Percentiles rank a stretch among this genome's conserved stretches.
Evolutionary conservation across 1,140 invertebrate genomes (phyloP).

Genomic region (Cydia amplana): DNA sequence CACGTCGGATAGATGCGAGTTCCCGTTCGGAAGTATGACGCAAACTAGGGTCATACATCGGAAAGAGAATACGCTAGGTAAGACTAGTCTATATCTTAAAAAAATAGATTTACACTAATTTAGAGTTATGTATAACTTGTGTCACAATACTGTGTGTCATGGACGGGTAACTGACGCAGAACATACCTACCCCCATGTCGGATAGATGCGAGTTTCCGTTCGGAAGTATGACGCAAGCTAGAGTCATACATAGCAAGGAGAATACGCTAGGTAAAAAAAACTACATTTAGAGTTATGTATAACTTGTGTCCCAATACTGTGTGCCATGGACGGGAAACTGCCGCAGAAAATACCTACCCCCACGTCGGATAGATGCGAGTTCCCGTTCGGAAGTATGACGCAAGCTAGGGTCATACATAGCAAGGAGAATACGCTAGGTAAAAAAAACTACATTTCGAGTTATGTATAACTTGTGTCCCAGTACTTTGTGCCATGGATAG

Average conservation of each 20-base stretch:
- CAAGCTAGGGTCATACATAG: slow-evolving; percentile 85
- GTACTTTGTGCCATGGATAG: slow-evolving; percentile 89
- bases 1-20: slow-evolving; percentile 78
- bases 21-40: slow-evolving; percentile 94
- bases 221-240: slow-evolving; percentile 93
- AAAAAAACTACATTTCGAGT: slow-evolving; percentile 83
- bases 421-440: slow-evolving; percentile 76
- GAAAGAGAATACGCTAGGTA: slow-evolving; percentile 78
- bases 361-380: slow-evolving; percentile 80
- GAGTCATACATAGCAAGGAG: slow-evolving; percentile 81
- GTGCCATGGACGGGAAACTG: slow-evolving; percentile 87
- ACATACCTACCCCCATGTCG: slow-evolving; percentile 73
- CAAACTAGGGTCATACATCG: slow-evolving; percentile 85
- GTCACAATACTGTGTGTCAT: slow-evolving; percentile 91
- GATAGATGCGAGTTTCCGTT: slow-evolving; percentile 87
- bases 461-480: slow-evolving; percentile 91
- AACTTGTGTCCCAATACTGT: slow-evolving; percentile 86
- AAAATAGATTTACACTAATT: slow-evolving; percentile 66
- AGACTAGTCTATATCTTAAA: slow-evolving; percentile 33
- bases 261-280: slow-evolving; percentile 78
- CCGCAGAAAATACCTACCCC: slow-evolving; percentile 78
- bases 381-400: slow-evolving; percentile 94
- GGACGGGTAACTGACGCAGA: slow-evolving; percentile 84
- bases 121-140: too few relatives aligned
- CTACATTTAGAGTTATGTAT: too few relatives aligned